phyloP scores from a whole-genome alignment of 2,797 vertebrate species.

The Linurgus olivaceus region DNA sequence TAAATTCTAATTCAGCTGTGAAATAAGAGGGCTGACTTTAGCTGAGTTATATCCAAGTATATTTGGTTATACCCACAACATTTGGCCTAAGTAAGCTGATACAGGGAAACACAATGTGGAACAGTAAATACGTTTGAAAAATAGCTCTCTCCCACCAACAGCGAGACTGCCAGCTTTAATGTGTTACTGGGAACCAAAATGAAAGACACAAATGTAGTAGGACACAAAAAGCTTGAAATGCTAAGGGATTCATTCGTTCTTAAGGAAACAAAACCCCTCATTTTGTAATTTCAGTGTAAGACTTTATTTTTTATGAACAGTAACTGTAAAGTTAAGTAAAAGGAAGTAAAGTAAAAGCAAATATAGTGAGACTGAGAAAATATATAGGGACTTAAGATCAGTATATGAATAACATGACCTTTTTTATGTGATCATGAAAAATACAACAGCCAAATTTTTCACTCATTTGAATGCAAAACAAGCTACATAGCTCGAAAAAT shows the following conservation, averaged over 20 bases:
- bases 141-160: background rate
- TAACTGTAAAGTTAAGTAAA: no score
- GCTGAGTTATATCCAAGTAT: background rate
- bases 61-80: background rate
- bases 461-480: background rate
- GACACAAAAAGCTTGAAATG: background rate
- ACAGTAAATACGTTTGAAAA: background rate
- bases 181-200: background rate
- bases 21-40: background rate
- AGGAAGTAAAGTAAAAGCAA: background rate
- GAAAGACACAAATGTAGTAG: background rate
- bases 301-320: background rate
- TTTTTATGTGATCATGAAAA: background rate
- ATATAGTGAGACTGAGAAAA: background rate
- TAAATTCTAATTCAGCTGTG: accelerated
- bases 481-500: background rate
- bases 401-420: background rate
- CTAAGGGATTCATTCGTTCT: background rate
- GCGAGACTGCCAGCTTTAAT: background rate
- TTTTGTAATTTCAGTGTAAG: background rate
- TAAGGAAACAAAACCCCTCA: background rate
- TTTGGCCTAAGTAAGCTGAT: background rate
- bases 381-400: background rate
- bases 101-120: background rate
- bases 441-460: background rate